Conservation (phyloP, 2,797 vertebrate genomes). For the Pseudochirops cupreus region DNA sequence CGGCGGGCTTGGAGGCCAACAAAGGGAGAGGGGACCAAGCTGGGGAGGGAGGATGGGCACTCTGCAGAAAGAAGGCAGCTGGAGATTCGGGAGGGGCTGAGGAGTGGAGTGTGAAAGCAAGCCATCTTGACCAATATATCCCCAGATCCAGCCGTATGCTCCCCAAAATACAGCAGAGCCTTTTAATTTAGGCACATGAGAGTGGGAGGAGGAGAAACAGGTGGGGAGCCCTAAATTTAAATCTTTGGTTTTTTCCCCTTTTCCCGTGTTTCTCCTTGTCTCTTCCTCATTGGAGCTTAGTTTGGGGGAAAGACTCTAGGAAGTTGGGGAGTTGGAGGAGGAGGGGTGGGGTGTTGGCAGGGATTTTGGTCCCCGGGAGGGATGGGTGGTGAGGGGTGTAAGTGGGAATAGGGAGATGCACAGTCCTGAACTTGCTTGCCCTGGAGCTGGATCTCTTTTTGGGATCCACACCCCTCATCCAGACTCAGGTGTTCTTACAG, state of each 20-base stretch:
- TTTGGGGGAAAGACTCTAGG: not conserved
- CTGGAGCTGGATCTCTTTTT: not conserved
- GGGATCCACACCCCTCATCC: not conserved
- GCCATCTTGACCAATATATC: not conserved
- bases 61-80: not conserved
- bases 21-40: slow-evolving; percentile 1
- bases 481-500: not conserved
- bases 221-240: slow-evolving; percentile 2
- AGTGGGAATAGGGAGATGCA: not conserved
- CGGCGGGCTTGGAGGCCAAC: not conserved
- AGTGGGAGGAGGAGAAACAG: slow-evolving; percentile 2
- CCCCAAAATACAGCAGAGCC: not conserved
- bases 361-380: not conserved
- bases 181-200: slow-evolving; percentile 10
- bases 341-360: not conserved
- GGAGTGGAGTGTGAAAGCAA: not conserved
- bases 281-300: not conserved
- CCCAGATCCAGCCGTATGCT: not conserved
- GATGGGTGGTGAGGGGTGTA: not conserved
- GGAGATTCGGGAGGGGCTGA: not conserved
- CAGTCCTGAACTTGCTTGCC: not conserved
- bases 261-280: not conserved
- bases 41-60: not conserved
- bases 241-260: not conserved
- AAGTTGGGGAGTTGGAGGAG: not conserved